Conservation (phyloP, 2,888 invertebrate genomes). For the Parnassius apollo region DNA sequence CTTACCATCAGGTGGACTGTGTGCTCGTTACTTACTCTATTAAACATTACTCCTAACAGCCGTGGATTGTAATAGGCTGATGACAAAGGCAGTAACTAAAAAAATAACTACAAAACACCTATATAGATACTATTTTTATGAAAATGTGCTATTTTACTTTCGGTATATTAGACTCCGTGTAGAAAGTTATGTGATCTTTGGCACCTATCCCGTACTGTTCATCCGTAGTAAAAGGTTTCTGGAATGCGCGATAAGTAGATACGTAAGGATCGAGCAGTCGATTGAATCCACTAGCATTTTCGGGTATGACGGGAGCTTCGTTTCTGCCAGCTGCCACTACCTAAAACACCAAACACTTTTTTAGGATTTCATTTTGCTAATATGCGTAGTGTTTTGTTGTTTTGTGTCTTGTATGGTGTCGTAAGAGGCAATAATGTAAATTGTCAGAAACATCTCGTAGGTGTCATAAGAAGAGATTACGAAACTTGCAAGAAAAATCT, state of each 20-base stretch:
- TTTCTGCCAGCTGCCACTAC: constrained; percentile 67
- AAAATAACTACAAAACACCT: too few relatives aligned
- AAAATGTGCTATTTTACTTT: constrained; percentile 33
- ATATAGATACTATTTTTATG: constrained; percentile 1
- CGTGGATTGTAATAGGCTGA: too few relatives aligned
- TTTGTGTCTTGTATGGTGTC: too few relatives aligned
- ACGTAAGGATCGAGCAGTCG: constrained; percentile 65
- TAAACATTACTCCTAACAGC: too few relatives aligned
- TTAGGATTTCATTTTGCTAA: not conserved
- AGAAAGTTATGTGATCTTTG: constrained; percentile 71
- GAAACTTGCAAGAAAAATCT: too few relatives aligned
- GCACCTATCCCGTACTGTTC: constrained; percentile 67
- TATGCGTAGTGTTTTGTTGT: too few relatives aligned
- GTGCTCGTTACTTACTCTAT: too few relatives aligned
- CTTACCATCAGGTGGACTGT: too few relatives aligned
- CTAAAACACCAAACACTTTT: constrained; percentile 36
- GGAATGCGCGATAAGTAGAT: constrained; percentile 55
- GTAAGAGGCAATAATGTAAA: too few relatives aligned
- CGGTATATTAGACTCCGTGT: constrained; percentile 60
- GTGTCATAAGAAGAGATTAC: too few relatives aligned
- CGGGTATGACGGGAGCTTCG: constrained; percentile 61
- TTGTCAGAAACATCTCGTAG: too few relatives aligned
- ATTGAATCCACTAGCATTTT: constrained; percentile 51
- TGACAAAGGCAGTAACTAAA: too few relatives aligned
- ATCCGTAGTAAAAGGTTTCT: constrained; percentile 58